A percentile compares a stretch with the other conserved stretches of the same genome.
Conservation (phyloP, 2,113 vertebrate genomes). For the Dicaeum eximium region DNA sequence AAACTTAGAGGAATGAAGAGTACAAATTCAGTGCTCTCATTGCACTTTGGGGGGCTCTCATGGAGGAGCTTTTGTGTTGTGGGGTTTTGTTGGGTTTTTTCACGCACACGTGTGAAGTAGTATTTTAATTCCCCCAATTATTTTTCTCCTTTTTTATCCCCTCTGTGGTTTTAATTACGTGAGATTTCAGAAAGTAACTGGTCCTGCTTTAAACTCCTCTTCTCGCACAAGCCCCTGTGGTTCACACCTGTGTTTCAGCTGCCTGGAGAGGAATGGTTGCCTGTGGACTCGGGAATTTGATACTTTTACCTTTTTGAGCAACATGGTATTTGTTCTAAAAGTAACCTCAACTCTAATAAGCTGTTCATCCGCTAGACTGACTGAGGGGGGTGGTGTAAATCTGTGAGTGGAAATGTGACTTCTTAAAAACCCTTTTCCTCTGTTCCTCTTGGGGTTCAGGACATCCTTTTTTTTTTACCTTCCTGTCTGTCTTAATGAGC, state of each 20-base stretch:
- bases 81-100: background rate
- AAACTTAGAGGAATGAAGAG: background rate
- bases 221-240: background rate
- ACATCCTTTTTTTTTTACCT: background rate
- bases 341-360: background rate
- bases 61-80: background rate
- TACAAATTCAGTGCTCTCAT: background rate
- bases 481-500: background rate
- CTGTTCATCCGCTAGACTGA: background rate
- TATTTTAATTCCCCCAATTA: background rate
- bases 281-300: background rate
- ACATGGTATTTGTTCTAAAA: background rate
- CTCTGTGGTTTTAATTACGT: background rate
- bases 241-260: background rate
- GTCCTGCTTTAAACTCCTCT: background rate
- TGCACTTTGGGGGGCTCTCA: background rate
- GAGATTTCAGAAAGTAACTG: background rate
- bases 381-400: background rate
- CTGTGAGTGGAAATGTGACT: background rate
- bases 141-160: background rate
- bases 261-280: background rate
- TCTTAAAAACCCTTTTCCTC: background rate
- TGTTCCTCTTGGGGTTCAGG: background rate
- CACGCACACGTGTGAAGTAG: fast-evolving
- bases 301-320: background rate